Conservation (phyloP, 2,797 vertebrate genomes). For the Pitangus sulphuratus region DNA sequence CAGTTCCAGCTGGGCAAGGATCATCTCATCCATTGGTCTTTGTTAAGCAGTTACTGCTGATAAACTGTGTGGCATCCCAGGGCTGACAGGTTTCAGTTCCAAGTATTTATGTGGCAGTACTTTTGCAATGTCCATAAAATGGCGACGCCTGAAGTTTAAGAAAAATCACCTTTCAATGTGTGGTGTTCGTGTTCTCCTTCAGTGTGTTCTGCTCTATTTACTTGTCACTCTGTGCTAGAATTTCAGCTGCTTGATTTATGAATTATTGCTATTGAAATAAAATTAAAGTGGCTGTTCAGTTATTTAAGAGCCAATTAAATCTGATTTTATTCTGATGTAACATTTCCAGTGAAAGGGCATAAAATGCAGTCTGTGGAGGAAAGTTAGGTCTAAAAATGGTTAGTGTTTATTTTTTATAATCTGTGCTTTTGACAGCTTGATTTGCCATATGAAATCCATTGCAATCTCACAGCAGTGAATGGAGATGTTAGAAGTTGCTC, state of each 20-base stretch:
- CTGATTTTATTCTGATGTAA: constrained; percentile 45
- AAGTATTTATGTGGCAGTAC: neutral
- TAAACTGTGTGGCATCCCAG: neutral
- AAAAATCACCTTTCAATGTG: constrained; percentile 33
- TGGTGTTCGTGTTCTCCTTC: neutral
- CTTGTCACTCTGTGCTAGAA: constrained; percentile 13
- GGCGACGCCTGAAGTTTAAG: neutral
- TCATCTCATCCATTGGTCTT: neutral
- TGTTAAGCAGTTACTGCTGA: neutral
- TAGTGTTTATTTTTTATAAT: constrained; percentile 25
- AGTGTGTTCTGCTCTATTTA: constrained; percentile 47
- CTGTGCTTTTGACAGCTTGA: neutral
- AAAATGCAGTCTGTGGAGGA: neutral
- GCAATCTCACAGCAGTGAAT: neutral
- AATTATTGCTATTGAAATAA: constrained; percentile 46
- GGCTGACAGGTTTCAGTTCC: neutral
- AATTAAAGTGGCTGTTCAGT: constrained; percentile 61
- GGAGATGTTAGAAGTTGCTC: neutral
- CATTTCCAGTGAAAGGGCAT: constrained; percentile 5
- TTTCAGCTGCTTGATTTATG: constrained; percentile 47
- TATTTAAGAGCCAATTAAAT: constrained; percentile 65
- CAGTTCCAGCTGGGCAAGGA: neutral
- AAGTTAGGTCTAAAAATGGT: neutral
- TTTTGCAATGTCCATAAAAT: constrained; percentile 15
- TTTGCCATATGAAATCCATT: neutral